A percentile compares a stretch with the other conserved stretches of the same genome.
Evolutionary conservation across 1,140 invertebrate genomes (phyloP).

Genomic region (Pollicipes pollicipes): DNA sequence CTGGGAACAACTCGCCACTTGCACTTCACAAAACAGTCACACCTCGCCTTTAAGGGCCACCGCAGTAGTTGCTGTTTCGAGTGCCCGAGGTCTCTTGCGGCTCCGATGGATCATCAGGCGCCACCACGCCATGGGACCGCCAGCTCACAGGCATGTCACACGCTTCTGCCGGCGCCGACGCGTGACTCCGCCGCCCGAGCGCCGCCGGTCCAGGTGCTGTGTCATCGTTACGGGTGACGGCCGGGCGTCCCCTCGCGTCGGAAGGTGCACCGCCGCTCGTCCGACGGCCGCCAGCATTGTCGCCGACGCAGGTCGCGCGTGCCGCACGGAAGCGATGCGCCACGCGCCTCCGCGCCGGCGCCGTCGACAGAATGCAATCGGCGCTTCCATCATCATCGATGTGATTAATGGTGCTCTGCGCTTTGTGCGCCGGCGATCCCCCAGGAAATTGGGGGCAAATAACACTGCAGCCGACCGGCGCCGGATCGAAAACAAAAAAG

Average conservation of each 20-base stretch:
- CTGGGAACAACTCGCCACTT: too few species aligned
- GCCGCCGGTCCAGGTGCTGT: neutral
- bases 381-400: constrained; percentile 1
- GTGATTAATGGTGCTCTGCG: neutral
- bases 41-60: too few species aligned
- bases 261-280: too few species aligned
- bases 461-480: neutral
- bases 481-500: neutral
- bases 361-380: neutral
- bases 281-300: neutral
- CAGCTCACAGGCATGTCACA: too few species aligned
- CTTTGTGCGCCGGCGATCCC: neutral
- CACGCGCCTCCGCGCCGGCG: too few species aligned
- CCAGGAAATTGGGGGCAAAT: neutral
- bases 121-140: too few species aligned
- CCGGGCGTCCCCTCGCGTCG: neutral
- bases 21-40: too few species aligned
- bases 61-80: too few species aligned
- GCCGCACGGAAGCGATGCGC: neutral
- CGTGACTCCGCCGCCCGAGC: too few species aligned
- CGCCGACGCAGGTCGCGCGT: neutral
- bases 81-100: too few species aligned
- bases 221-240: neutral
- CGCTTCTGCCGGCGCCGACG: neutral
- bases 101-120: too few species aligned